Conservation (phyloP, 2,113 vertebrate species). For the Jaculus jaculus region DNA sequence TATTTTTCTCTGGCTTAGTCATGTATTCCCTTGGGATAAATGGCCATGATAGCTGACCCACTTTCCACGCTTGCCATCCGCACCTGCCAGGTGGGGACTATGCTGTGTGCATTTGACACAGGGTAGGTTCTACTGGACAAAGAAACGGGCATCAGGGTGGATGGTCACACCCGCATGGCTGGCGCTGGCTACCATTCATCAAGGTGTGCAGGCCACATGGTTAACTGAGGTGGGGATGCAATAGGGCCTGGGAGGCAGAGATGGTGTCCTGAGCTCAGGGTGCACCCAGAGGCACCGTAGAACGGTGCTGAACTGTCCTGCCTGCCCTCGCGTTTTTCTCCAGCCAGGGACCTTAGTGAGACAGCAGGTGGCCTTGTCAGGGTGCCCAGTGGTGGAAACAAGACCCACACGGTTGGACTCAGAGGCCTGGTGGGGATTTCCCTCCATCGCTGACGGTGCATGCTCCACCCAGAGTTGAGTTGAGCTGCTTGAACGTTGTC, state of each 20-base stretch:
- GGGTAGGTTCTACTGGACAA: not conserved
- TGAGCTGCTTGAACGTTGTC: not conserved
- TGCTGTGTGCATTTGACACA: not conserved
- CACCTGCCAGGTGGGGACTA: not conserved
- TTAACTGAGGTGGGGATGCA: not conserved
- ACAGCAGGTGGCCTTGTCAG: not conserved
- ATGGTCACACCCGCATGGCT: no score
- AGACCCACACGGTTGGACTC: not conserved
- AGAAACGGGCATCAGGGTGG: not conserved
- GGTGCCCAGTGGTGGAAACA: not conserved
- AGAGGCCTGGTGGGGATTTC: not conserved
- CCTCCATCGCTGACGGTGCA: fast-evolving
- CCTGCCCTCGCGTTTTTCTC: not conserved
- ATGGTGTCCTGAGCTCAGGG: not conserved
- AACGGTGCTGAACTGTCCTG: fast-evolving
- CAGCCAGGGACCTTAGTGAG: not conserved
- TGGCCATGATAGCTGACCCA: not conserved
- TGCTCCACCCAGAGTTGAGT: no score
- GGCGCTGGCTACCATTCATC: not conserved
- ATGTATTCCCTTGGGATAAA: not conserved
- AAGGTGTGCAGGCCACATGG: not conserved
- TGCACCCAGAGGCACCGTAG: fast-evolving
- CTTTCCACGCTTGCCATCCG: not conserved
- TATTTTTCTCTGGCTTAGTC: not conserved
- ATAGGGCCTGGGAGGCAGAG: no score